Conservation (phyloP, 92 coral and sea anemone species). For the Bergia puertoricense region DNA sequence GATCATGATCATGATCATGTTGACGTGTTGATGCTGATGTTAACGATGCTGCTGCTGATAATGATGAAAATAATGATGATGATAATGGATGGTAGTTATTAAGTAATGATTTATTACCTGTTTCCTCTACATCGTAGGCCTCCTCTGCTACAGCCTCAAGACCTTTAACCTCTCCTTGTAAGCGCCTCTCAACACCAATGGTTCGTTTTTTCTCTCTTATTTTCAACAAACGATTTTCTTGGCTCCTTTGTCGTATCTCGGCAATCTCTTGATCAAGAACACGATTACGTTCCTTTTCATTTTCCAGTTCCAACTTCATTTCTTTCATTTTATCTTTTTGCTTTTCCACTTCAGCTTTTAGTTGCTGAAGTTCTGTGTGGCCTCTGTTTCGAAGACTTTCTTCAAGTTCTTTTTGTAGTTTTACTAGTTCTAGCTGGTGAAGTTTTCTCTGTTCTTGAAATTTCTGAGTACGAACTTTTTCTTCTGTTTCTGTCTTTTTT, state of each 20-base stretch:
- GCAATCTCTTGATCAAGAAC: slow-evolving; percentile 64
- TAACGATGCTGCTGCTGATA: not conserved
- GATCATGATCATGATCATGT: not conserved
- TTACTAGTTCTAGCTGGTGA: slow-evolving; percentile 2
- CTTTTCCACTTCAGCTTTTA: not conserved
- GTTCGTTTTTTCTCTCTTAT: slow-evolving; percentile 62
- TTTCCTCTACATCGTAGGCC: slow-evolving; percentile 34
- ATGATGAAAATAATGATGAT: too few relatives aligned
- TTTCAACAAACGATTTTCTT: slow-evolving; percentile 55
- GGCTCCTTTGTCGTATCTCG: slow-evolving; percentile 49
- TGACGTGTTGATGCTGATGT: not conserved
- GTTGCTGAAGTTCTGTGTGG: slow-evolving; percentile 3
- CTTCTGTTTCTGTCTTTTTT: slow-evolving; percentile 25
- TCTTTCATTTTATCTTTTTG: not conserved
- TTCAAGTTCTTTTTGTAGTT: slow-evolving; percentile 7
- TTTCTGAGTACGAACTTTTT: not conserved
- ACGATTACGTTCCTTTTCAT: slow-evolving; percentile 57
- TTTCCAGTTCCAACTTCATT: slow-evolving; percentile 49
- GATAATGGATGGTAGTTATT: not conserved
- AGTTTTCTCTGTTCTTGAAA: slow-evolving; percentile 11
- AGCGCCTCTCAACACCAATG: slow-evolving; percentile 51
- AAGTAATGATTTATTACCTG: not conserved
- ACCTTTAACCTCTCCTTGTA: slow-evolving; percentile 46
- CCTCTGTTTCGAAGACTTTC: slow-evolving; percentile 17
- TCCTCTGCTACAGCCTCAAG: slow-evolving; percentile 50